phyloP scores from a whole-genome alignment of 2,797 vertebrate genomes.

The Parauchenoglanis ngamensis region DNA sequence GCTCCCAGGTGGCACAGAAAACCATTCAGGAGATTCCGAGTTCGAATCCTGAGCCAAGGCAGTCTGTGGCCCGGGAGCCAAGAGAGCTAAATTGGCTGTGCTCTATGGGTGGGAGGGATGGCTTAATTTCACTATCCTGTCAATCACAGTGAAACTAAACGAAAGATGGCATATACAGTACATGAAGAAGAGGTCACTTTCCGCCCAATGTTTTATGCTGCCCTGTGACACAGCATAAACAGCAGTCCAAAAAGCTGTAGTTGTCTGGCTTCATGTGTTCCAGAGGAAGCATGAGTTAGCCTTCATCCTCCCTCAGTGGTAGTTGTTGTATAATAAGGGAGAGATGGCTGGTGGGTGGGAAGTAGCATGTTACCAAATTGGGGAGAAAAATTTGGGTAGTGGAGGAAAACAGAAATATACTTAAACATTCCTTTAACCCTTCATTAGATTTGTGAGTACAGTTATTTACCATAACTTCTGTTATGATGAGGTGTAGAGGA shows the following conservation, averaged over 20 bases:
- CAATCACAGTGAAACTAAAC: not conserved
- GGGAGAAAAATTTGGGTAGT: not conserved
- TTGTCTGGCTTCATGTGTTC: not conserved
- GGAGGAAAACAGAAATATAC: not conserved
- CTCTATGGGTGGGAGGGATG: not conserved
- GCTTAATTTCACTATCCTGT: not conserved
- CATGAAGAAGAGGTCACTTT: not conserved
- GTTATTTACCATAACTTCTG: slow-evolving; percentile 54
- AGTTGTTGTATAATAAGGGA: not conserved
- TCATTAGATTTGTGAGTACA: not conserved
- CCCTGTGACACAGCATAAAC: not conserved
- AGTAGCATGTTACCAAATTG: not conserved
- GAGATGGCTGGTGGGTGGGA: not conserved
- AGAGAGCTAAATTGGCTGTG: not conserved
- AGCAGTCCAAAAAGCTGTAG: not conserved
- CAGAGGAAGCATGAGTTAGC: not conserved
- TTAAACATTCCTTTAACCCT: not conserved
- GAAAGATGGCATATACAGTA: not conserved
- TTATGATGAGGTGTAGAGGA: slow-evolving; percentile 68
- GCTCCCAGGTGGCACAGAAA: not conserved
- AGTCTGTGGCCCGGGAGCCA: not conserved
- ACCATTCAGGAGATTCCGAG: not conserved
- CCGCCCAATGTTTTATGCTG: not conserved
- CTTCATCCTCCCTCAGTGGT: not conserved
- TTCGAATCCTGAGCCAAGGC: not conserved